Evolutionary conservation across 2,888 invertebrate species (phyloP).

Genomic region (Choreutis nemorana): DNA sequence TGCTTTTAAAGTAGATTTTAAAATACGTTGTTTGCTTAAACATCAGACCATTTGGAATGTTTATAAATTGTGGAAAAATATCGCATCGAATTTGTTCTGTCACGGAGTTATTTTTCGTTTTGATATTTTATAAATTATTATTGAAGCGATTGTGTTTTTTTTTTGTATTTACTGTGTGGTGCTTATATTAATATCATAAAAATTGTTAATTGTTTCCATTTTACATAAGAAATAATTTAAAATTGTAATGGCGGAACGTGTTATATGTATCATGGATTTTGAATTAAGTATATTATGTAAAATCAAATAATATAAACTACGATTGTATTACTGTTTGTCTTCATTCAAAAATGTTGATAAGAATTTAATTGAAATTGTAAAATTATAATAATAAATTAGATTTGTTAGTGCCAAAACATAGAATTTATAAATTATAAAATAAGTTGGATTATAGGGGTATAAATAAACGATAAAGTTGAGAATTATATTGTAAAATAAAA

Average conservation of each 20-base stretch:
- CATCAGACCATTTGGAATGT: no score
- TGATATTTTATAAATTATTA: neutral
- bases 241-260: no score
- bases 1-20: no score
- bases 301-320: neutral
- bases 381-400: conserved; percentile 48
- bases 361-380: conserved; percentile 20
- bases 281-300: conserved; percentile 1
- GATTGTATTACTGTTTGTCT: conserved; percentile 5
- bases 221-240: no score
- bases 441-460: conserved; percentile 54
- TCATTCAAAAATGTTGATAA: conserved; percentile 24
- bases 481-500: conserved; percentile 53
- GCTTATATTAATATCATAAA: conserved; percentile 33
- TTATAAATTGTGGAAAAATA: no score
- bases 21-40: no score
- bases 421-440: conserved; percentile 47
- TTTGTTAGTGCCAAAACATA: conserved; percentile 63
- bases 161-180: conserved; percentile 22
- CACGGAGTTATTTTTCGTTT: neutral
- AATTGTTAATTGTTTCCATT: conserved; percentile 4
- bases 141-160: neutral
- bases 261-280: no score
- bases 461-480: conserved; percentile 41
- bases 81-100: conserved; percentile 3